Conservation (phyloP, 30 jellyfish, hydroid and myxozoan species). For the Aurelia sp. region DNA sequence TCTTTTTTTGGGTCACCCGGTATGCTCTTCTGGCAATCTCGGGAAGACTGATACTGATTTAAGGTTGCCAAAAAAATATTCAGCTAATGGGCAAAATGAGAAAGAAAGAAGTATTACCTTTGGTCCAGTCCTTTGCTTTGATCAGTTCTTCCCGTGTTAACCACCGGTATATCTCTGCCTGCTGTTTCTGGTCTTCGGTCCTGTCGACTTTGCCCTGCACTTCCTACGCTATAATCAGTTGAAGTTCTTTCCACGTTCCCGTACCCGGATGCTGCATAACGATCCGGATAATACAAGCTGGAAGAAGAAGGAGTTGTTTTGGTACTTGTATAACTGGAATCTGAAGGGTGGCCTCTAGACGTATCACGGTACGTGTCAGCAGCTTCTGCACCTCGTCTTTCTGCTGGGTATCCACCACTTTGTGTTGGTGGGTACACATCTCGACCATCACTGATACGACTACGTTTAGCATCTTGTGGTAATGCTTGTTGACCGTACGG, state of each 20-base stretch:
- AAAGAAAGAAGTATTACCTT: slow-evolving; percentile 14
- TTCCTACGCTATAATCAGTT: neutral
- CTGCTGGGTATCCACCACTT: neutral
- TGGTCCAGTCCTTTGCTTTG: slow-evolving; percentile 20
- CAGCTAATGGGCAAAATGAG: no score
- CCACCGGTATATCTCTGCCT: neutral
- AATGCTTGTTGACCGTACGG: slow-evolving; percentile 8
- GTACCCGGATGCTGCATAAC: slow-evolving; percentile 17
- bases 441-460: slow-evolving; percentile 43
- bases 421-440: slow-evolving; percentile 16
- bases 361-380: neutral
- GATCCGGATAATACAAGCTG: slow-evolving; percentile 14
- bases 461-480: slow-evolving; percentile 47
- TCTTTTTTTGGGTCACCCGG: no score
- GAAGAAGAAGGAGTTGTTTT: neutral
- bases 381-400: no score
- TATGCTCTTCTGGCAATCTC: no score
- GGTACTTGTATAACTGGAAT: neutral
- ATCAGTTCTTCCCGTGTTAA: neutral
- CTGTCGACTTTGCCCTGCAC: slow-evolving; percentile 12
- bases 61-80: no score
- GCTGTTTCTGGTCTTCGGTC: neutral
- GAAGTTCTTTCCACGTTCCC: neutral
- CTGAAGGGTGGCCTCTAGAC: neutral
- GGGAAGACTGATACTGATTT: no score